Evolutionary conservation across 2,113 vertebrate species (phyloP).

Genomic region (Cryptoleucopteryx plumbea): DNA sequence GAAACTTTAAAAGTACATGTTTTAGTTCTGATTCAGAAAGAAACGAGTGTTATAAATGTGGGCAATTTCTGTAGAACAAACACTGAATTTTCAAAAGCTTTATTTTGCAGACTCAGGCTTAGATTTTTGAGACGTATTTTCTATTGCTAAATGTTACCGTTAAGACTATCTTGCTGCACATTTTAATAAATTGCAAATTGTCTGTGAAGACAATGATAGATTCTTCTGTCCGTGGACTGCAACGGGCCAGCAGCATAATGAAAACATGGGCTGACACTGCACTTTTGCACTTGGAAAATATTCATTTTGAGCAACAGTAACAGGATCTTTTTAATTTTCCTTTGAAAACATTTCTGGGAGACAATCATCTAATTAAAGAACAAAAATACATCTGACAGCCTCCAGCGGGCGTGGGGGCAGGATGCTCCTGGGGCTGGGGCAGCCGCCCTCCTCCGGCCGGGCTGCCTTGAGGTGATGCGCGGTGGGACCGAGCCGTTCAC

Average conservation of each 20-base stretch:
- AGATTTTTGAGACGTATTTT: background rate
- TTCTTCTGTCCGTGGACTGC: background rate
- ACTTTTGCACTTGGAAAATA: background rate
- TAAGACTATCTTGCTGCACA: background rate
- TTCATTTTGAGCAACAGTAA: background rate
- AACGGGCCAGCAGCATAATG: accelerated
- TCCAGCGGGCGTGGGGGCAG: accelerated
- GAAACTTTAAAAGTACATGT: background rate
- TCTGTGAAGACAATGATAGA: accelerated
- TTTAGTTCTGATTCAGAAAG: background rate
- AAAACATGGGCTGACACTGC: accelerated
- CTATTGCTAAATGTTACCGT: accelerated
- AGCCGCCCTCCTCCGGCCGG: background rate
- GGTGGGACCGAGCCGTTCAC: background rate
- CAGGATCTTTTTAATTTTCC: too few species aligned
- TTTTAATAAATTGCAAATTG: background rate
- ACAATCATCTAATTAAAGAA: background rate
- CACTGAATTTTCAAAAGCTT: background rate
- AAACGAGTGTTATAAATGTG: background rate
- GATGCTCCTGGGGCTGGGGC: accelerated
- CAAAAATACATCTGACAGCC: accelerated
- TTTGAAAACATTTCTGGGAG: background rate
- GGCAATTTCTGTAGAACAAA: background rate
- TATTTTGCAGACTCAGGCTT: background rate
- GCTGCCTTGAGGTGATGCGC: accelerated